Base-by-base conservation (phyloP, 2,797 vertebrate genomes). In the Enteromius anoplus region DNA sequence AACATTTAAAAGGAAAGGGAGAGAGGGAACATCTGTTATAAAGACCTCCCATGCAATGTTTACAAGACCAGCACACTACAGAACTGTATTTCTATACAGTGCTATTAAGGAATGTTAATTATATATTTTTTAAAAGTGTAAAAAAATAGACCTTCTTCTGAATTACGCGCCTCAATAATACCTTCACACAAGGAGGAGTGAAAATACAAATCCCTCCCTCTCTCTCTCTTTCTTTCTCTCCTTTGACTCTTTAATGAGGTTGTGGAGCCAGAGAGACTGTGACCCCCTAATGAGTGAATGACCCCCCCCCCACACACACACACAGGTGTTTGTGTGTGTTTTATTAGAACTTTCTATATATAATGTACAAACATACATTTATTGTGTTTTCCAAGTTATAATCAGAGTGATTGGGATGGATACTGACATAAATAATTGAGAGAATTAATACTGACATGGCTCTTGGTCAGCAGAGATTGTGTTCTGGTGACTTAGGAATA, bases 211-310 rank as follows among this genome's bases (percentile, higher is more conserved):
- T 89, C 49, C 21, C 53, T 23, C 53, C 12, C 19, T 55, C n/a
- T 62, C 58, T 26, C n/a, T 58, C 23, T 58, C 55, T 26, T 9
- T 58, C 23, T 60, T n/a, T 92, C 87, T 91, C 87, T 88, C 88
- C 84, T 90, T 88, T 89, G 88, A 90, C 88, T 91, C 90, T 92
- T 88, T 91, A 88, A 91, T 92, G 92, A 93, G 94, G 93, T 92
- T 93, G 91, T 94, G 93, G 94, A 94, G 93, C 92, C 93, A 89
- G 80, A 91, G 83, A 88, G 92, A 91, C 92, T 93, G 89, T 68
- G 65, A 93, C 92, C 93, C 91, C 93, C 93, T 93, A 94, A 93
- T 93, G 93, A 93, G 92, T 62, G 60, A 62, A 15, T 62, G 60
- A 12, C 4, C n/a, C 68, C 4, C n/a, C 68, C 75, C 71, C 62